Conservation (phyloP, 2,888 invertebrate species). For the Lithophane ornitopus region DNA sequence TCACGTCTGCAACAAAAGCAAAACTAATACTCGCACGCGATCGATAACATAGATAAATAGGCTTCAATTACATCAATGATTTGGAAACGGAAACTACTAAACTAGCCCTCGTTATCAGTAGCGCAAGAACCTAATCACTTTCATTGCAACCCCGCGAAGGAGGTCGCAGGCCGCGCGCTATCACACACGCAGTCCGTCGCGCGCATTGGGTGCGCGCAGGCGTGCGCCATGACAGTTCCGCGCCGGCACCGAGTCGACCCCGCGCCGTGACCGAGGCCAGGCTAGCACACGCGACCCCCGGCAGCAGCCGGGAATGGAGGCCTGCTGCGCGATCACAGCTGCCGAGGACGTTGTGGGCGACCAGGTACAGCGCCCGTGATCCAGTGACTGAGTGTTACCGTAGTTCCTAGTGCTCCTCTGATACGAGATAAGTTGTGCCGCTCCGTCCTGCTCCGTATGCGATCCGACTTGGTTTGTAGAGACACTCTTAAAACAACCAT, state of each 20-base stretch:
- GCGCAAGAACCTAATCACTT: constrained; percentile 88
- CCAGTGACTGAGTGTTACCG: constrained; percentile 56
- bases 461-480: constrained; percentile 74
- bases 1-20: constrained; percentile 18
- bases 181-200: constrained; percentile 80
- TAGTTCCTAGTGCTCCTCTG: constrained; percentile 63
- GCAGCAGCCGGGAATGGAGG: constrained; percentile 88
- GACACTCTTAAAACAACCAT: constrained; percentile 50
- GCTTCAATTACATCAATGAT: constrained; percentile 65
- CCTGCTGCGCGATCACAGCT: constrained; percentile 87
- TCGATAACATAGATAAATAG: constrained; percentile 30
- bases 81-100: constrained; percentile 70
- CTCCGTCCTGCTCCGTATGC: constrained; percentile 65
- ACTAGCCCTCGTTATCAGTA: constrained; percentile 87
- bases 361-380: constrained; percentile 81
- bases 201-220: constrained; percentile 81
- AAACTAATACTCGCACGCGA: constrained; percentile 10
- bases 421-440: constrained; percentile 65
- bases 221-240: constrained; percentile 75
- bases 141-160: constrained; percentile 87
- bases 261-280: constrained; percentile 72
- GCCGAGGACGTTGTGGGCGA: constrained; percentile 89
- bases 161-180: constrained; percentile 81
- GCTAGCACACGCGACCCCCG: constrained; percentile 71
- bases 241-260: constrained; percentile 65